Base-by-base conservation (phyloP, 2,113 vertebrate genomes). In the Poeciliopsis prolifica region DNA sequence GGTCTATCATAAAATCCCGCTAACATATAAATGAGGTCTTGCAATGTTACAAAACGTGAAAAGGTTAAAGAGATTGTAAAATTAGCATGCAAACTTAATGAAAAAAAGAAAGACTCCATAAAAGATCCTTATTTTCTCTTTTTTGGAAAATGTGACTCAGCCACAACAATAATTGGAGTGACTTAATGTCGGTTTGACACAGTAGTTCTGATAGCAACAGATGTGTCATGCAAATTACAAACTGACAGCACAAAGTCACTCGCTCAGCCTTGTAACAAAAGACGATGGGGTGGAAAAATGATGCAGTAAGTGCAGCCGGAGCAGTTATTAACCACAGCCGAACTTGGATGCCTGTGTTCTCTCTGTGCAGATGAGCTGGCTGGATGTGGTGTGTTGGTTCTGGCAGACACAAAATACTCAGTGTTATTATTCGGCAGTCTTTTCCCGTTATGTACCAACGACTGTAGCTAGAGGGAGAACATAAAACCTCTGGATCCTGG, bases 401-500 rank as follows among this genome's bases (percentile, higher is more conserved):
- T 93, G 90, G 89, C 86, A 82, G 13, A 61, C 44, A 40, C 29
- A 66, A 28, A 51, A 79, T 84, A 89, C 70, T 88, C 78, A 87
- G 28, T 79, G 22, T 69, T 48, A 65, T 77, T 72, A 77, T 83
- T 90, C 86, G 74, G 78, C 81, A 78, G 83, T 84, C 72, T 80
- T 82, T 87, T 83, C 73, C 68, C 78, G 69, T 89, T 91, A 87
- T 83, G 86, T 91, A 88, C 91, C 81, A 80, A 63, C 70, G 35
- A 72, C 70, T 78, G 28, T 72, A 89, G 79, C 61, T 61, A 80
- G 77, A 82, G 66, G n/a, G 65, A 76, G 78, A 70, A 87, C 63
- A 86, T 42, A 65, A 87, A 89, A 87, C 90, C 89, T 86, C 81
- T 72, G 81, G 80, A 91, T 90, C 91, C 91, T 17, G 78, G 88